Base-by-base conservation (phyloP, 2,797 vertebrate species). In the Peromyscus eremicus region DNA sequence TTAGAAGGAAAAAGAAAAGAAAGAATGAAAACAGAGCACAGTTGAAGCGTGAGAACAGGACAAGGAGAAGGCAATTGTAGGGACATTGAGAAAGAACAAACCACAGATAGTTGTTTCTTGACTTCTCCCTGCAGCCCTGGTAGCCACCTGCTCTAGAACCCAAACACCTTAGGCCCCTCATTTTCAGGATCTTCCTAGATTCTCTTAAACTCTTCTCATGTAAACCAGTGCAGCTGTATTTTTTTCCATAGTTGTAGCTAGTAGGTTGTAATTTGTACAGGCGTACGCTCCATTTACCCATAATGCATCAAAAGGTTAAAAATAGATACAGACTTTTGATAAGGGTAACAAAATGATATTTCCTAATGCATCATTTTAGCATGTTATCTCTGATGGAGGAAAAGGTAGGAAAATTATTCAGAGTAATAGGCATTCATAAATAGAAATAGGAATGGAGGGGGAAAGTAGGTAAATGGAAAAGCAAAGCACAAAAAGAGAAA, bases 321-420 rank as follows among this genome's bases (percentile, higher is more conserved):
- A 37, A 85, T 40, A 84, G 29, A 49, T 34, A 46, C 0, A n/a
- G 5, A 84, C 7, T 73, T 32, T 80, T n/a, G 62, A 40, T 82
- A 34, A 60, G 8, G 5, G 5, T 32, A 52, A 87, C 92, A 37
- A 66, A 43, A 66, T 55, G 55, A 52, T 70, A 21, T 79, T 43
- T 89, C 16, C 23, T 86, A 96, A 66, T 66, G 37, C 16, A 32
- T 64, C 5, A 57, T 10, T 92, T 73, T 90, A 19, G 43, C 11
- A 71, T 55, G 10, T 88, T 91, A 62, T 92, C 23, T 89, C 55
- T 82, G 81, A 87, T 23, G 82, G 32, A 82, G 89, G 52, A 92
- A 82, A 89, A 71, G 7, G 25, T 52, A 75, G 49, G 25, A 85
- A 70, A 81, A 40, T 80, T 57, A 66, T 73, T 25, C 25, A 66